phyloP scores from a whole-genome alignment of 2,113 vertebrate genomes.

The Stegastes partitus region DNA sequence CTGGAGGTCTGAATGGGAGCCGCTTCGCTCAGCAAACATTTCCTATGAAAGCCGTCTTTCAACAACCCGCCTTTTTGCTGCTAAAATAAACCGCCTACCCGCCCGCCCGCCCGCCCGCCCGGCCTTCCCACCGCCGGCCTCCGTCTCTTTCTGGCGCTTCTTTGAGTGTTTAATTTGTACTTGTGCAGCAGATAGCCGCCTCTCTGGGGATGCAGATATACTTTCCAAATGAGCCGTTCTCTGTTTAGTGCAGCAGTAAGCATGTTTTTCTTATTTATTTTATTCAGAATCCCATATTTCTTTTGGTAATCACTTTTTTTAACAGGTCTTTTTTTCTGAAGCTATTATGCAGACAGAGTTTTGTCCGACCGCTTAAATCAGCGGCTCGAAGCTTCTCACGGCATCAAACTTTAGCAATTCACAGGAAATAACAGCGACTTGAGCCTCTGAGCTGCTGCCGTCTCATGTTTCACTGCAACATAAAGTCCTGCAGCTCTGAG shows the following conservation, averaged over 20 bases:
- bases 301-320: not conserved
- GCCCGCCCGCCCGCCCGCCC: too few species aligned
- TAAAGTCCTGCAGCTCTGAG: too few species aligned
- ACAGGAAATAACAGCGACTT: not conserved
- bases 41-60: not conserved
- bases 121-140: not conserved
- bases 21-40: constrained; percentile 8
- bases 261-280: not conserved
- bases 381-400: not conserved
- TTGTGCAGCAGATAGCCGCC: not conserved
- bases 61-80: not conserved
- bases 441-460: too few species aligned
- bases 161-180: constrained; percentile 24
- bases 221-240: not conserved
- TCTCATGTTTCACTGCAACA: too few species aligned
- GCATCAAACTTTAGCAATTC: not conserved
- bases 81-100: too few species aligned
- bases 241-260: not conserved
- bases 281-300: not conserved
- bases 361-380: not conserved
- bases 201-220: not conserved
- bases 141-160: not conserved
- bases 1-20: not conserved
- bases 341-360: not conserved
- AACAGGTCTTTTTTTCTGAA: not conserved